Percentiles rank a stretch among this genome's conserved stretches.
These are phyloP conservation scores for Drosophila ezoana DNA, from an alignment of 2,888 invertebrate species.

Conservation along the genomic window DNA sequence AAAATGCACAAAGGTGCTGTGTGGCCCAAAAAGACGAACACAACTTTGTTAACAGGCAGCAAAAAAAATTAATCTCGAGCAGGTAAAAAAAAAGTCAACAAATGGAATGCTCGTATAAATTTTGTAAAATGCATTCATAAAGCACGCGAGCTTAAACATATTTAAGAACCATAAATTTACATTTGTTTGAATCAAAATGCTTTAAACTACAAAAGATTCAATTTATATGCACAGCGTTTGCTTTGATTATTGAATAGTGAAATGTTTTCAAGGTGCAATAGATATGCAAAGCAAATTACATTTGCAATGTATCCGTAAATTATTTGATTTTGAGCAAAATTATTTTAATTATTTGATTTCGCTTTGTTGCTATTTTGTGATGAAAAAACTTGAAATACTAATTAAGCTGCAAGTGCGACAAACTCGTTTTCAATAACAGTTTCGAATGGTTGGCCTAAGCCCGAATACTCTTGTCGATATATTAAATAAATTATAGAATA, in stretches of 20 bases:
- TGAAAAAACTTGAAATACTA: constrained; percentile 29
- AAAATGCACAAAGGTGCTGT: constrained; percentile 28
- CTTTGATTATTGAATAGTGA: background rate
- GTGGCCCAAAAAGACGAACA: constrained; percentile 18
- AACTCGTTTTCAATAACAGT: constrained; percentile 16
- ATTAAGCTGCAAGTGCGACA: constrained; percentile 45
- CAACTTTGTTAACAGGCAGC: constrained; percentile 21
- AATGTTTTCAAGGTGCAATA: background rate
- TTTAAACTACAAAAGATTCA: background rate
- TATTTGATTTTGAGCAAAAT: constrained; percentile 51
- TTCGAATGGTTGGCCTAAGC: no score
- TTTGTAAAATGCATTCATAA: constrained; percentile 3
- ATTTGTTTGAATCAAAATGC: background rate
- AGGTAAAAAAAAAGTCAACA: constrained; percentile 23
- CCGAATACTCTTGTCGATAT: constrained; percentile 6
- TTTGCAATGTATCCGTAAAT: constrained; percentile 22
- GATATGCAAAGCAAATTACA: constrained; percentile 30
- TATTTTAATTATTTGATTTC: constrained; percentile 54
- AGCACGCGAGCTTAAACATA: constrained; percentile 10
- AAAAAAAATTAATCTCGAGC: constrained; percentile 39
- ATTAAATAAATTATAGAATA: background rate
- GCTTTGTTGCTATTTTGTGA: constrained; percentile 48
- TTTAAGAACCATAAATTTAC: constrained; percentile 8
- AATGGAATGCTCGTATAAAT: constrained; percentile 6
- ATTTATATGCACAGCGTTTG: background rate